Conservation (phyloP, 2,797 vertebrate species). For the Garrulus glandarius region DNA sequence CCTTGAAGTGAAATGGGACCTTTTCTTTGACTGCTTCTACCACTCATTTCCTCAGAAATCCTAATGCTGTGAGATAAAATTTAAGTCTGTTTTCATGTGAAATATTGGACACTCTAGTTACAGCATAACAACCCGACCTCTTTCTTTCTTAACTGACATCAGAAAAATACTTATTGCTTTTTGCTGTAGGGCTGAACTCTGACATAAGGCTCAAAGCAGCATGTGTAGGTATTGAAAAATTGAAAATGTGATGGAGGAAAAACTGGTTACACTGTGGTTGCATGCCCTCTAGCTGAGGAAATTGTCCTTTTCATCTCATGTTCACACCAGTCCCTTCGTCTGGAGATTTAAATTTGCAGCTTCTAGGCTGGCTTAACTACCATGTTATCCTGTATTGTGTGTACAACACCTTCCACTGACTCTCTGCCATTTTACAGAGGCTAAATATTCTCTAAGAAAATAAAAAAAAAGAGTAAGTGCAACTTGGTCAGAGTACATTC, state of each 20-base stretch:
- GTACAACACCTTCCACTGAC: background rate
- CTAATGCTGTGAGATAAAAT: background rate
- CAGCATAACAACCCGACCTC: accelerated
- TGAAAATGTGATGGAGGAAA: background rate
- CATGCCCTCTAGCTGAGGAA: constrained; percentile 3
- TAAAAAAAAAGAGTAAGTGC: background rate
- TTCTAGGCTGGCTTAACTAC: background rate
- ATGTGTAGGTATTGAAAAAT: background rate
- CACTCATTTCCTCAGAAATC: background rate
- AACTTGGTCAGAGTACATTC: background rate
- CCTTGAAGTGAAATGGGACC: accelerated
- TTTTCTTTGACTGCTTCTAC: background rate
- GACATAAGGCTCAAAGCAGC: background rate
- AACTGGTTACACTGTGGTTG: background rate
- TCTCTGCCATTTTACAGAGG: background rate
- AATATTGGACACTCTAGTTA: background rate
- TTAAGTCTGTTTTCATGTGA: background rate
- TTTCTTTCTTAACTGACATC: background rate
- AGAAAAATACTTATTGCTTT: background rate
- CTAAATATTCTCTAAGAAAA: background rate
- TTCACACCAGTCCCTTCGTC: background rate
- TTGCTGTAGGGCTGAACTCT: background rate
- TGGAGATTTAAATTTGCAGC: background rate
- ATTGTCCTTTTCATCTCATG: background rate
- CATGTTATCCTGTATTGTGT: background rate